These are phyloP conservation scores for Lypha dubia DNA, from an alignment of 2,888 invertebrate species.

Conservation along the genomic window DNA sequence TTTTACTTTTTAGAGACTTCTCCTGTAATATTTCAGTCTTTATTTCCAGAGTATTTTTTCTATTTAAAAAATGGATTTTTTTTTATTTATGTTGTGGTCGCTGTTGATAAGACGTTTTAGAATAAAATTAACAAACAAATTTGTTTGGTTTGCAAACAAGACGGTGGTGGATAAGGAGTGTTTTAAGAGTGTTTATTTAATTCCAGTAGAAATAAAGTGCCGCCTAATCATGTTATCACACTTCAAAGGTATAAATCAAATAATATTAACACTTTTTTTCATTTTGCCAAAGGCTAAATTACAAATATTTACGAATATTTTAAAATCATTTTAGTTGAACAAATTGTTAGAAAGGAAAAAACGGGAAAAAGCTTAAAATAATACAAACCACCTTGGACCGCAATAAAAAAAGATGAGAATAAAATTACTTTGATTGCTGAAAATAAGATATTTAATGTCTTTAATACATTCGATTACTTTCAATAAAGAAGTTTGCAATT, in stretches of 20 bases:
- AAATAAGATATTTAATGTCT: too few relatives aligned
- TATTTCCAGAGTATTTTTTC: neutral
- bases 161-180: neutral
- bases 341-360: neutral
- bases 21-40: neutral
- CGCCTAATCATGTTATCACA: neutral
- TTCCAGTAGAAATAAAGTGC: neutral
- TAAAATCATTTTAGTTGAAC: neutral
- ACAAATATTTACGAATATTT: neutral
- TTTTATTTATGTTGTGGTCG: constrained; percentile 14
- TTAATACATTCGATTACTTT: too few relatives aligned
- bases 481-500: too few relatives aligned
- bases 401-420: too few relatives aligned
- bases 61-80: constrained; percentile 11
- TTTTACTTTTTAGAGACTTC: neutral
- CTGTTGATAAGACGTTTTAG: constrained; percentile 35
- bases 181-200: neutral
- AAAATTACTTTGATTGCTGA: too few relatives aligned
- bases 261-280: neutral
- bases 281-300: neutral
- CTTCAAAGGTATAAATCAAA: neutral
- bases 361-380: too few relatives aligned
- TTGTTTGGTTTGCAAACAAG: neutral
- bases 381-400: neutral
- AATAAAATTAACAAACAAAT: constrained; percentile 25